Conservation (phyloP, 2,113 vertebrate genomes). For the Macrotis lagotis region DNA sequence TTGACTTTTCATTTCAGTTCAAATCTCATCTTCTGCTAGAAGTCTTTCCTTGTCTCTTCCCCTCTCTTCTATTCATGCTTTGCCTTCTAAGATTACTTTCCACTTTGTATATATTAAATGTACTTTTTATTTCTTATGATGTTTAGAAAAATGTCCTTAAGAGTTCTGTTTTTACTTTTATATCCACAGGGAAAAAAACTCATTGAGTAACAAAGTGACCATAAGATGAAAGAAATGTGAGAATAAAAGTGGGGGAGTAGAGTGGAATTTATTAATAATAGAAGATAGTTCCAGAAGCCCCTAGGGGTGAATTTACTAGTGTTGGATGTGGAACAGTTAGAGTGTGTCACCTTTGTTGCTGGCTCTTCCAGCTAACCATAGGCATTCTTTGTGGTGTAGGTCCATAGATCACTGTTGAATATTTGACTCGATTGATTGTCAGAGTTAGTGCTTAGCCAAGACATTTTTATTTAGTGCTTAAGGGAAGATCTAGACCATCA, state of each 20-base stretch:
- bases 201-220: background rate
- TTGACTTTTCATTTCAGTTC: background rate
- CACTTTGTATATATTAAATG: background rate
- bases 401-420: background rate
- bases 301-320: background rate
- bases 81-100: background rate
- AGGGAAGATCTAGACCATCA: background rate
- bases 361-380: background rate
- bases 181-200: background rate
- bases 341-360: background rate
- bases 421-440: background rate
- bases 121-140: background rate
- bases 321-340: no score
- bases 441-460: background rate
- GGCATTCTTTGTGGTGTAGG: background rate
- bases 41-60: background rate
- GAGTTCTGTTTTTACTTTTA: background rate
- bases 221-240: background rate
- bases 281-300: background rate
- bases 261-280: background rate
- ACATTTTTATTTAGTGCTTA: background rate
- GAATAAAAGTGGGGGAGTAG: background rate
- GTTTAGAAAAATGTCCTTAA: background rate
- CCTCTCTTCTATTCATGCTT: background rate
- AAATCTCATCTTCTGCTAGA: background rate